Evolutionary conservation across 2,113 vertebrate genomes (phyloP).

Genomic region (Jacana jacana): DNA sequence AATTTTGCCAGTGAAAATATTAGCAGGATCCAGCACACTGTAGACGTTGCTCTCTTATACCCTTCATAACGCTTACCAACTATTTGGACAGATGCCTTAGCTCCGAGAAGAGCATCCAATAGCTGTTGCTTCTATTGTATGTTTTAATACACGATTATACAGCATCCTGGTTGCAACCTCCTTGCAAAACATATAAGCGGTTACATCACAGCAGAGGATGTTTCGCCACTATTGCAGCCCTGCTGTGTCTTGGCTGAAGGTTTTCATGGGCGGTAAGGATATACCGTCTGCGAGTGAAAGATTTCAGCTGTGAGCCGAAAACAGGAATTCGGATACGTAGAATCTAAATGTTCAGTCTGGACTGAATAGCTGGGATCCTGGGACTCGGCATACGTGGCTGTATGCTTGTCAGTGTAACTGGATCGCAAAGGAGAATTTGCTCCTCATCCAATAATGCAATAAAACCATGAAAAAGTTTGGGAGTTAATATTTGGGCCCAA

Average conservation of each 20-base stretch:
- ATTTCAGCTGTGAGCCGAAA: not conserved
- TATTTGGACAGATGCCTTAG: not conserved
- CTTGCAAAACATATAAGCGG: not conserved
- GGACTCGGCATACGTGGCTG: not conserved
- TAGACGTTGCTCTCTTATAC: not conserved
- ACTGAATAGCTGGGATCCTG: not conserved
- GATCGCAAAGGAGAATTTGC: not conserved
- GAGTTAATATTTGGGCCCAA: not conserved
- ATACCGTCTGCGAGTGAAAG: not conserved
- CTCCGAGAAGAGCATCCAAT: rapidly evolving
- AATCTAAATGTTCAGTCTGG: not conserved
- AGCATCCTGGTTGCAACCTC: not conserved
- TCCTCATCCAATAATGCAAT: not conserved
- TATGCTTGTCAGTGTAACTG: not conserved
- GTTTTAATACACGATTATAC: not conserved
- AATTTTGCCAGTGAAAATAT: not conserved
- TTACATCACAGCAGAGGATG: not conserved
- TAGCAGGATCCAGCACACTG: not conserved
- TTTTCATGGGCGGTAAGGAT: not conserved
- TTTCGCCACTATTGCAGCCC: not conserved
- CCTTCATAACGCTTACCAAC: not conserved
- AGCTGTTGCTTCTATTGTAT: not conserved
- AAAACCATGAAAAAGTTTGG: not conserved
- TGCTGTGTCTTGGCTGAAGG: not conserved
- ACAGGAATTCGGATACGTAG: not conserved